phyloP scores from a whole-genome alignment of 2,113 vertebrate species.

The Oryzias curvinotus region DNA sequence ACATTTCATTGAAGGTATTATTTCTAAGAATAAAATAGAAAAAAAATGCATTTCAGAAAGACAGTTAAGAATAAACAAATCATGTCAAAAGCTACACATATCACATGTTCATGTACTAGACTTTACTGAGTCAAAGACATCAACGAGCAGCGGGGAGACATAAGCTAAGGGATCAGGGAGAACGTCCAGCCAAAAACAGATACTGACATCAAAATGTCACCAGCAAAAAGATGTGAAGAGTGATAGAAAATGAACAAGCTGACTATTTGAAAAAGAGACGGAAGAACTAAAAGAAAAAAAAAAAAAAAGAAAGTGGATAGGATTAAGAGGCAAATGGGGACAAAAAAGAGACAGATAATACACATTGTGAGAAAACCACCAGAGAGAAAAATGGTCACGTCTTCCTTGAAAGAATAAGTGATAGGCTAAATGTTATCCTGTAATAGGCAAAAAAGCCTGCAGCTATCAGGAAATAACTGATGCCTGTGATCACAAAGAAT shows the following conservation, averaged over 20 bases:
- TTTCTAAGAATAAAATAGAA: too few relatives aligned
- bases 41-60: too few relatives aligned
- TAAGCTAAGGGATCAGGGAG: not conserved
- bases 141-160: not conserved
- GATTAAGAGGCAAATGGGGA: constrained; percentile 33
- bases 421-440: constrained; percentile 51
- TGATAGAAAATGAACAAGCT: constrained; percentile 16
- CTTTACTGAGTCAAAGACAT: too few relatives aligned
- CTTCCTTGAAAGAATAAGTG: constrained; percentile 19
- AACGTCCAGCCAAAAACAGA: too few relatives aligned
- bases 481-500: constrained; percentile 61
- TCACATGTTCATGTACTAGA: too few relatives aligned
- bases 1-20: too few relatives aligned
- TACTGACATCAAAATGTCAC: constrained; percentile 18
- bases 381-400: constrained; percentile 3
- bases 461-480: constrained; percentile 71
- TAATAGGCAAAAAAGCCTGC: constrained; percentile 39
- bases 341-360: constrained; percentile 7
- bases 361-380: not conserved
- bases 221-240: too few relatives aligned
- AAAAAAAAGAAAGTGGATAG: constrained; percentile 1
- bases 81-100: too few relatives aligned
- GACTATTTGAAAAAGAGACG: constrained; percentile 1
- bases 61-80: too few relatives aligned
- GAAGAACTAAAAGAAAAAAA: not conserved